These are phyloP conservation scores for Aphodius granarius DNA, from an alignment of 2,888 invertebrate genomes.

Conservation along the genomic window DNA sequence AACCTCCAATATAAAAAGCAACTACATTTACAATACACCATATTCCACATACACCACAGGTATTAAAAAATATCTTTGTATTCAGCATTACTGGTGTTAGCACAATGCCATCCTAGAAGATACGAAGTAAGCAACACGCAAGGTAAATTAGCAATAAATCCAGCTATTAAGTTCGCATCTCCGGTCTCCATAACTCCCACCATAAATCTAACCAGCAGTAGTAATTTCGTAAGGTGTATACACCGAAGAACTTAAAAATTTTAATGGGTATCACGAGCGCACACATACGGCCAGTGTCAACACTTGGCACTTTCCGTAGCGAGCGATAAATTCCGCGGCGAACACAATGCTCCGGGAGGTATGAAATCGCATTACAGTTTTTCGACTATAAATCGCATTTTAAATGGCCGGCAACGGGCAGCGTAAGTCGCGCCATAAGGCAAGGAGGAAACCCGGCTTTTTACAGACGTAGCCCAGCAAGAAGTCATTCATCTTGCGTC, in stretches of 20 bases:
- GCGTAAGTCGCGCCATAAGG: conserved; percentile 35
- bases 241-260: neutral
- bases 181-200: neutral
- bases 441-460: conserved; percentile 17
- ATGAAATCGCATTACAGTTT: conserved; percentile 40
- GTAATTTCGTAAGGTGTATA: neutral
- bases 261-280: neutral
- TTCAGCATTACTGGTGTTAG: too few species aligned
- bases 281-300: neutral
- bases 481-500: conserved; percentile 43
- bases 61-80: too few species aligned
- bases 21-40: too few species aligned
- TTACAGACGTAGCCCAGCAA: conserved; percentile 28
- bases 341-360: conserved; percentile 20
- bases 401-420: conserved; percentile 41
- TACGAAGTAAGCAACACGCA: neutral
- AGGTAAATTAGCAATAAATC: neutral
- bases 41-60: too few species aligned
- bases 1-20: too few species aligned
- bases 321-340: conserved; percentile 18
- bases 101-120: too few species aligned
- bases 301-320: neutral
- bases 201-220: neutral
- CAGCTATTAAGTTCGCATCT: neutral
- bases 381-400: conserved; percentile 44